Base-by-base conservation (phyloP, 1,140 invertebrate genomes). In the Thrips palmi region DNA sequence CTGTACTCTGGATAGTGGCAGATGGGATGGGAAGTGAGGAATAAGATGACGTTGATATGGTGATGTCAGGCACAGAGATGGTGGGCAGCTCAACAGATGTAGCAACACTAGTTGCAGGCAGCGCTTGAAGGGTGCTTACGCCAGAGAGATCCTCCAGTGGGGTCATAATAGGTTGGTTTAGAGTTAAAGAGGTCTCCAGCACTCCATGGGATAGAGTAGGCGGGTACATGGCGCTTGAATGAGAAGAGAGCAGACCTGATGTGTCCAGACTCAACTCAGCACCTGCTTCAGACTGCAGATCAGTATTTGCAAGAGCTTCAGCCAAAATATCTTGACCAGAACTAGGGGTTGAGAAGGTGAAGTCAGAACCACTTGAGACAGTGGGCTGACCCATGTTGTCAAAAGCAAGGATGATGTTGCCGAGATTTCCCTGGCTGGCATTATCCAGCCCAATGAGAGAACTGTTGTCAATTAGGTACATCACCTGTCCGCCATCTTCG, bases 81-180 rank as follows among this genome's bases (percentile, higher is more conserved):
- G n/a, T n/a, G n/a, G n/a, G n/a, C n/a, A n/a, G n/a, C n/a, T n/a
- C n/a, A n/a, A n/a, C n/a, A n/a, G n/a, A n/a, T n/a, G n/a, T n/a
- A n/a, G n/a, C n/a, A n/a, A n/a, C n/a, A n/a, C n/a, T n/a, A n/a
- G n/a, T n/a, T n/a, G n/a, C n/a, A n/a, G n/a, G n/a, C n/a, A n/a
- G n/a, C n/a, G n/a, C n/a, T n/a, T n/a, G n/a, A n/a, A n/a, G n/a
- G n/a, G n/a, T n/a, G n/a, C n/a, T n/a, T n/a, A 38, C 40, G 19
- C 39, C 27, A 6, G 48, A 46, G 0, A 77, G 77, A 4, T 74
- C 64, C 52, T 81, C 78, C 8, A 79, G 52, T 0, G 77, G 74
- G 0, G 77, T 77, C 79, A 82, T 82, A 6, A 82, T 82, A 49
- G 77, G 75, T 52, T 77, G 74, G 8, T 81, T 56, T 1, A 76